phyloP scores from a whole-genome alignment of 2,888 invertebrate species.

The Trichopria drosophilae region DNA sequence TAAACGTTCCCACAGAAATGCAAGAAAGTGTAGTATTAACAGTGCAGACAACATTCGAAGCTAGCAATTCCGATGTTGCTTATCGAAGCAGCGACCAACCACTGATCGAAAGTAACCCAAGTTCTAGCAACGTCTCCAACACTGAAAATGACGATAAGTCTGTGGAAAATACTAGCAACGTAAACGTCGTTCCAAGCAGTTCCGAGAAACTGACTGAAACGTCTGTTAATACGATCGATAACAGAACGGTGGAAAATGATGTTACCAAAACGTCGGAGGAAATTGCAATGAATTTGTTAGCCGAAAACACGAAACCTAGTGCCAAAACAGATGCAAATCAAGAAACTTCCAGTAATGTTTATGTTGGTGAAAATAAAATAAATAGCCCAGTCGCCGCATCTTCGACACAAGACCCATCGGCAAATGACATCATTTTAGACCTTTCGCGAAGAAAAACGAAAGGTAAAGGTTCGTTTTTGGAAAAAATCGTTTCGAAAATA shows the following conservation, averaged over 20 bases:
- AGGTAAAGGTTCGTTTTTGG: conserved; percentile 54
- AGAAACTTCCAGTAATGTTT: neutral
- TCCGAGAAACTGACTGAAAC: conserved; percentile 10
- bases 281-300: neutral
- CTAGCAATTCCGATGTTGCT: conserved; percentile 33
- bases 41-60: conserved; percentile 48
- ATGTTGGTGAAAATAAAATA: neutral
- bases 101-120: conserved; percentile 5
- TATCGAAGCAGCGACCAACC: conserved; percentile 36
- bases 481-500: conserved; percentile 56
- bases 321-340: neutral
- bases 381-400: neutral
- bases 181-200: neutral
- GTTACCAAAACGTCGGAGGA: neutral
- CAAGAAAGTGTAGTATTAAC: conserved; percentile 51
- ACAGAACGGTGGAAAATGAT: neutral
- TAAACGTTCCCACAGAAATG: conserved; percentile 51
- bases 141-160: conserved; percentile 5
- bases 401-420: conserved; percentile 29
- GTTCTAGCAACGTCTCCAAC: neutral
- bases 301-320: conserved; percentile 1
- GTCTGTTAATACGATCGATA: too few species aligned
- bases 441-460: conserved; percentile 51
- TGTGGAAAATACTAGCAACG: neutral
- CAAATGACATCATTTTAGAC: conserved; percentile 54